Evolutionary conservation across 2,888 invertebrate species (phyloP), one percentile per base, ranked within the genome.

Genomic region (Aromia moschata): DNA sequence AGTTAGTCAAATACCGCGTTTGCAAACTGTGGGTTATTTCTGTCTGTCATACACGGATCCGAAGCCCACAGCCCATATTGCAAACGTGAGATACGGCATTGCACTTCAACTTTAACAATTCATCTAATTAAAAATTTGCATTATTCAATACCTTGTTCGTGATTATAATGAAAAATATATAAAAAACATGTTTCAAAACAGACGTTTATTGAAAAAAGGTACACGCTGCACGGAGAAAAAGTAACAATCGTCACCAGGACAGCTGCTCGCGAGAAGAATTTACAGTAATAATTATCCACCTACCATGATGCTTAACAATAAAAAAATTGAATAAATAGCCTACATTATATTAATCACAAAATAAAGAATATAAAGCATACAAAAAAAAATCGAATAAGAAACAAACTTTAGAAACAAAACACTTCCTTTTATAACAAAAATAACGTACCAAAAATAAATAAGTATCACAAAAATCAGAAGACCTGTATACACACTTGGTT

Each of bases 391-490:
- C n/a, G n/a, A 17, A 17, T 11, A 47, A 36, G 25, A 44, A 44
- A 44, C 44, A 15, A 15, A 36, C 36, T 47, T 47, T 47, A 47
- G 36, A 40, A 40, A 40, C 40, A 33, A 47, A 47, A 45, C 45
- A 47, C 16, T 45, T 47, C 30, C 33, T 47, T 47, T 47, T 16
- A 47, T 47, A 47, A 47, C 47, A 47, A 47, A 16, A 44, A 36
- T 36, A 47, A 47, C 36, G 31, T 33, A 33, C 47, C 47, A 47
- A 47, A 45, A 31, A 25, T 47, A 47, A 47, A 47, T 47, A 47
- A 47, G 33, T 47, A 47, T 47, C 47, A 47, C 47, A 47, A 45
- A n/a, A 45, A 47, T 47, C 36, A 47, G 36, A 36, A 47, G 47
- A 47, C 47, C 47, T 36, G 47, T 47, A 47, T 47, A 14, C 17